phyloP scores from a whole-genome alignment of 2,888 invertebrate species.

The Pocota personata region DNA sequence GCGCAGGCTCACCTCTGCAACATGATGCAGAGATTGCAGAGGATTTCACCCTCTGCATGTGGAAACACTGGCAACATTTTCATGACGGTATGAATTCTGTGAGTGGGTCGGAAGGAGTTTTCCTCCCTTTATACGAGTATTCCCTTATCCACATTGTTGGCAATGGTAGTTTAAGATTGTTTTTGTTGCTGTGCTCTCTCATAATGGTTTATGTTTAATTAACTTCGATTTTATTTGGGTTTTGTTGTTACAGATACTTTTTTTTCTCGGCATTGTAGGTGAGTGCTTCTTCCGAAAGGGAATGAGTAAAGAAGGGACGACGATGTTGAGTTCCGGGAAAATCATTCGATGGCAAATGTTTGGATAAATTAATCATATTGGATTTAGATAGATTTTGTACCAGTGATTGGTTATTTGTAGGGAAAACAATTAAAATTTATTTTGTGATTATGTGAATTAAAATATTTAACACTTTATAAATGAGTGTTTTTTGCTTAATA shows the following conservation, averaged over 20 bases:
- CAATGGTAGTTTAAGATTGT: constrained; percentile 28
- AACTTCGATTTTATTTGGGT: constrained; percentile 66
- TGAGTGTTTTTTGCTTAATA: neutral
- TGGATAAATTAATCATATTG: constrained; percentile 48
- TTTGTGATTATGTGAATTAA: neutral
- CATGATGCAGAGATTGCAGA: constrained; percentile 58
- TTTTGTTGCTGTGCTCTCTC: constrained; percentile 41
- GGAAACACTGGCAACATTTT: constrained; percentile 52
- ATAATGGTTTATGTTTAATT: constrained; percentile 70
- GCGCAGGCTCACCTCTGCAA: constrained; percentile 66
- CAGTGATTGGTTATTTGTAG: constrained; percentile 25
- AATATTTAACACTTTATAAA: neutral
- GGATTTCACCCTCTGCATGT: neutral
- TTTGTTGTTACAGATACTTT: constrained; percentile 24
- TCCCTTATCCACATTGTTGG: constrained; percentile 23
- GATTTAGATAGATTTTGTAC: constrained; percentile 20
- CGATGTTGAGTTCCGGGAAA: constrained; percentile 11
- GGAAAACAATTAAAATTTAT: constrained; percentile 1
- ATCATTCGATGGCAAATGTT: constrained; percentile 46
- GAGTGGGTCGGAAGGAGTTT: too few relatives aligned
- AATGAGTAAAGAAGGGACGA: neutral
- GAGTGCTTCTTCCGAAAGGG: neutral
- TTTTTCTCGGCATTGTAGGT: neutral
- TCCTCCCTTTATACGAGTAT: neutral
- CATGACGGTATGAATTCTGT: neutral